A percentile compares a stretch with the other conserved stretches of the same genome.
These are phyloP conservation scores for Melanaphis sacchari DNA, from an alignment of 1,140 invertebrate species.

Conservation along the genomic window DNA sequence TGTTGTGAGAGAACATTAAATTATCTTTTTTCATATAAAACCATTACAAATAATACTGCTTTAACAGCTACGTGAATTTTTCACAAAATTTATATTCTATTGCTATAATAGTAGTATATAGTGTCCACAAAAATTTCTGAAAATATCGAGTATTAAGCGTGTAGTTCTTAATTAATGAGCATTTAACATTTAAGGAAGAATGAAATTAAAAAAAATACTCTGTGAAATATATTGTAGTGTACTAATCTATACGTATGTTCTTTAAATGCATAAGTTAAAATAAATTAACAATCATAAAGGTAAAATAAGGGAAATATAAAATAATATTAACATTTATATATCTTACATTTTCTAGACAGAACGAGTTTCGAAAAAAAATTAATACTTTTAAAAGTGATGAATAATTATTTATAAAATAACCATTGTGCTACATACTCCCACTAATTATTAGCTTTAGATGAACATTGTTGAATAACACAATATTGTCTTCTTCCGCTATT, in stretches of 20 bases:
- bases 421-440: not conserved
- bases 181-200: not conserved
- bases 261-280: not conserved
- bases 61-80: not conserved
- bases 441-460: not conserved
- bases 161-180: not conserved
- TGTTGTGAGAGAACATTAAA: not conserved
- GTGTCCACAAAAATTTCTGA: not conserved
- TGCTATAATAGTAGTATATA: not conserved
- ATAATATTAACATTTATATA: not conserved
- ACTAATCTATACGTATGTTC: not conserved
- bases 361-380: not conserved
- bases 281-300: not conserved
- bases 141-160: not conserved
- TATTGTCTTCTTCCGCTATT: conserved; percentile 52
- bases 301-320: not conserved
- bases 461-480: conserved; percentile 18
- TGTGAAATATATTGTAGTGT: not conserved
- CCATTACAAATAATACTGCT: not conserved
- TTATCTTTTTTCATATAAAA: not conserved
- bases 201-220: not conserved
- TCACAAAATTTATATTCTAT: not conserved
- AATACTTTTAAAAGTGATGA: not conserved
- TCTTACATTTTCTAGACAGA: not conserved
- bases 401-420: not conserved